Evolutionary conservation across 2,888 invertebrate genomes (phyloP), one percentile per base, ranked within the genome.

Genomic region (Parascotia fuliginaria): DNA sequence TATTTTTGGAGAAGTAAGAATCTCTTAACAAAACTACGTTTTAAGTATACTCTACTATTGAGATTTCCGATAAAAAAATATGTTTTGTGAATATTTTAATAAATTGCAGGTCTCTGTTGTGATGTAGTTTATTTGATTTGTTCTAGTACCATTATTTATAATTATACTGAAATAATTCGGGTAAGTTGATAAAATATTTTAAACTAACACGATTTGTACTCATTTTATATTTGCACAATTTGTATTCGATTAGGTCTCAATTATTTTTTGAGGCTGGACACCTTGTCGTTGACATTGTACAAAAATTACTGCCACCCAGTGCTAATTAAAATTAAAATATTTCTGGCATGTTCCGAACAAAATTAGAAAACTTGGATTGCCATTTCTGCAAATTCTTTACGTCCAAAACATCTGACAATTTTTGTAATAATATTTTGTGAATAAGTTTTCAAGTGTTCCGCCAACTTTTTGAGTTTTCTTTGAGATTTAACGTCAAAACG

Each of bases 311-410:
- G 44, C 34, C 42, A 47, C 34, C 42, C 55, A 43, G 41, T 66
- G 60, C 68, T 81, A 79, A 81, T 79, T 77, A 75, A 77, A 79
- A 77, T 77, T 65, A 65, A 52, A 44, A 59, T 49, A 53, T 58
- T 67, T 60, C 34, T 52, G 28, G 28, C 28, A 27, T 57, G 61
- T 64, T 65, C 58, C 52, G 53, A 62, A 39, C 52, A 54, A 76
- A 77, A 83, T 81, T 79, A 77, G 67, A 73, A 79, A 82, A 81
- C 73, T 83, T 77, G 52, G 70, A 62, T 63, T 51, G 59, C 55
- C 46, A 50, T 55, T 49, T 36, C 46, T 39, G 42, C 34, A 60
- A 70, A 74, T 69, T 65, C 57, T 58, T 57, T 50, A 65, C 58
- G 67, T 71, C 61, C 39, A 57, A 73, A 69, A 70, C 68, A 77